Evolutionary conservation across 64 coral and sea anemone species (phyloP).

Genomic region (Montipora efflorescens): DNA sequence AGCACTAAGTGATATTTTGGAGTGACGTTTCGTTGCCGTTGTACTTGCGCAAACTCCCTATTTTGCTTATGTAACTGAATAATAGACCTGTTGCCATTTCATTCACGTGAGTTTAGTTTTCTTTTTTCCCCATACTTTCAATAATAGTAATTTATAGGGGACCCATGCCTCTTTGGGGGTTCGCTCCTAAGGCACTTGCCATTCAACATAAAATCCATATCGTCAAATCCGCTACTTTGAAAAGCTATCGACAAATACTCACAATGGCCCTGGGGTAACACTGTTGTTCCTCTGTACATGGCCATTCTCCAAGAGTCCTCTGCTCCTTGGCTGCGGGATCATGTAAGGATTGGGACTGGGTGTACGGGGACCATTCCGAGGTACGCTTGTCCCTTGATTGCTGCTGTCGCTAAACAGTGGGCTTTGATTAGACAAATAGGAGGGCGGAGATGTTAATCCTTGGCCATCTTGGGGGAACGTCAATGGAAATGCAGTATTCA

Average conservation of each 20-base stretch:
- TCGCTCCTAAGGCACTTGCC: too few relatives aligned
- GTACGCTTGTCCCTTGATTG: slow-evolving; percentile 38
- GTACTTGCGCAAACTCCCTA: too few relatives aligned
- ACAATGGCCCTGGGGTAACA: slow-evolving; percentile 68
- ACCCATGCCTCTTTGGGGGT: too few relatives aligned
- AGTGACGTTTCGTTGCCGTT: too few relatives aligned
- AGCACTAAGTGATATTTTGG: too few relatives aligned
- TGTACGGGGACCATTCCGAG: slow-evolving; percentile 33
- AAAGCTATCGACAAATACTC: slow-evolving; percentile 8
- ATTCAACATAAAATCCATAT: too few relatives aligned
- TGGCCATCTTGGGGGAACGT: slow-evolving; percentile 21
- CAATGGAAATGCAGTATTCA: slow-evolving; percentile 50
- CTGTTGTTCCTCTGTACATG: slow-evolving; percentile 28
- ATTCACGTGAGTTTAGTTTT: too few relatives aligned
- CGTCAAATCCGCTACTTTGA: too few relatives aligned
- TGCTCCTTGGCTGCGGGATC: slow-evolving; percentile 73
- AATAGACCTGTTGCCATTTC: too few relatives aligned
- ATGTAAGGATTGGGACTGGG: slow-evolving; percentile 66
- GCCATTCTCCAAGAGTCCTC: slow-evolving; percentile 75
- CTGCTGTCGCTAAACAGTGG: background rate
- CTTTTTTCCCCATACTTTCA: too few relatives aligned
- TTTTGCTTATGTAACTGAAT: too few relatives aligned
- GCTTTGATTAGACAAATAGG: background rate
- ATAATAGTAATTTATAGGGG: too few relatives aligned
- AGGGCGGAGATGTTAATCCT: background rate